A percentile compares a stretch with the other conserved stretches of the same genome.
Evolutionary conservation across 2,888 invertebrate species (phyloP).

Genomic region (Meandrusa payeni): DNA sequence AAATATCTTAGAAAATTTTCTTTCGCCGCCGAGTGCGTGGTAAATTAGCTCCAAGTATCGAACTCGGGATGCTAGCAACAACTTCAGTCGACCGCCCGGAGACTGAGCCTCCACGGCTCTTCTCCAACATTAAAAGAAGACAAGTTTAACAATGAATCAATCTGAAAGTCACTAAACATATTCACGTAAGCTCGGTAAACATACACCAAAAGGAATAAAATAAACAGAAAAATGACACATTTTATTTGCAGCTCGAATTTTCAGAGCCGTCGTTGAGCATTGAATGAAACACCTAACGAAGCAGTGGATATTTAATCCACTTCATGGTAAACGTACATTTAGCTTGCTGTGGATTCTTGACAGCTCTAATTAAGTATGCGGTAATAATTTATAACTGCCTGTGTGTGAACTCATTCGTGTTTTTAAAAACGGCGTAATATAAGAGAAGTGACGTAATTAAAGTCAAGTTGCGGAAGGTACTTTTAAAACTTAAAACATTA

Average conservation of each 20-base stretch:
- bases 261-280: not conserved
- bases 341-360: constrained; percentile 21
- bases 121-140: no score
- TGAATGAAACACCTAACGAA: constrained; percentile 19
- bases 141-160: no score
- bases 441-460: constrained; percentile 20
- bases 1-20: no score
- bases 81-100: no score
- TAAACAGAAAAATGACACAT: not conserved
- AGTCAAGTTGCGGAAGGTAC: constrained; percentile 11
- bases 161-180: no score
- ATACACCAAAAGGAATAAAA: no score
- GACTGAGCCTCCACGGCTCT: no score
- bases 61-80: no score
- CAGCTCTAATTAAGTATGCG: constrained; percentile 23
- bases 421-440: constrained; percentile 15
- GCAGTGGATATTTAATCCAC: constrained; percentile 15
- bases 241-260: constrained; percentile 15
- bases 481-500: constrained; percentile 8
- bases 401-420: constrained; percentile 11
- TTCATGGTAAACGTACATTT: constrained; percentile 17
- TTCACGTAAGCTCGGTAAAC: no score
- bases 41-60: no score
- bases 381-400: constrained; percentile 21
- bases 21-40: no score